Percentiles rank a stretch among this genome's conserved stretches.
These are phyloP conservation scores for Chloroceryle aenea DNA, from an alignment of 2,113 vertebrate species.

Conservation along the genomic window DNA sequence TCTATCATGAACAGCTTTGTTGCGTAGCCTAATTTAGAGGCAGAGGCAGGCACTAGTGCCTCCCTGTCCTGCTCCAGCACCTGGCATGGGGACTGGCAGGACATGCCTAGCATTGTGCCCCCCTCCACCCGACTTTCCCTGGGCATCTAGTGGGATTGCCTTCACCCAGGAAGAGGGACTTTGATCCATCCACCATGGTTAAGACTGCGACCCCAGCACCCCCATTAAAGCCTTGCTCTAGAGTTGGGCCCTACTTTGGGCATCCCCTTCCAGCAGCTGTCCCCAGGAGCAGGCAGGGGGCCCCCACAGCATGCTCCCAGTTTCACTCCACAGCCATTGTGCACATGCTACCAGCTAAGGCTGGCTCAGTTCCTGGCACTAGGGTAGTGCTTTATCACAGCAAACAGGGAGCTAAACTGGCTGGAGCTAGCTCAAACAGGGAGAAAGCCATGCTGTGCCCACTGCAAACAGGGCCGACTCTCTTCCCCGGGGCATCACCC, in stretches of 20 bases:
- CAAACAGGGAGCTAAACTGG: background rate
- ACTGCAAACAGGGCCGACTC: accelerated
- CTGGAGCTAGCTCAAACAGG: accelerated
- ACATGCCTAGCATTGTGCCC: background rate
- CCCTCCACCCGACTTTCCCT: accelerated
- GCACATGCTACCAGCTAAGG: accelerated
- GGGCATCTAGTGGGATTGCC: accelerated
- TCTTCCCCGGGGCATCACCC: background rate
- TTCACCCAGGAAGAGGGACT: background rate
- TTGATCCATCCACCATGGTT: background rate
- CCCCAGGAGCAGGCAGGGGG: accelerated
- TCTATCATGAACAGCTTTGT: background rate
- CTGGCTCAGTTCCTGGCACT: background rate
- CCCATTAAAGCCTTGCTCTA: background rate
- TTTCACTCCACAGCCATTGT: background rate
- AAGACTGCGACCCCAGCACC: accelerated
- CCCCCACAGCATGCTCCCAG: accelerated
- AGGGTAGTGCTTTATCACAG: background rate
- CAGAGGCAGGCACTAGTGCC: accelerated
- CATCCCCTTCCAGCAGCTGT: accelerated
- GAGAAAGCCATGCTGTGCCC: background rate
- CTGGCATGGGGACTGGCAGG: accelerated
- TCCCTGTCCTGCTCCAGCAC: background rate
- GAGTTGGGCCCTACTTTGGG: background rate
- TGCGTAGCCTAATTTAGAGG: slow-evolving; percentile 12